A percentile compares a stretch with the other conserved stretches of the same genome.
These are phyloP conservation scores for Rotaria magnacalcarata DNA, from an alignment of 2,888 invertebrate genomes.

Conservation along the genomic window DNA sequence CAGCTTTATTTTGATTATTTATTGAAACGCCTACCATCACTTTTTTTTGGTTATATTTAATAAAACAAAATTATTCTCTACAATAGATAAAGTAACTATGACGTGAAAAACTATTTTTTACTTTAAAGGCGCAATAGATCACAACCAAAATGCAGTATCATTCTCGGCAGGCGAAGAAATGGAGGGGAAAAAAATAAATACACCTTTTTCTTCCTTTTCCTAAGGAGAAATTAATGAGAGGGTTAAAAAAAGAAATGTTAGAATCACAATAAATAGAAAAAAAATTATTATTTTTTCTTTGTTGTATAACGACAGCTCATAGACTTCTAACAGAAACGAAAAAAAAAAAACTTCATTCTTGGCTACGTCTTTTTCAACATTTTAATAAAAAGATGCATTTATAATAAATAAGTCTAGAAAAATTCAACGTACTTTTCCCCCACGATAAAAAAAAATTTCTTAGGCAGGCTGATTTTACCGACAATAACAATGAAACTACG, in stretches of 20 bases:
- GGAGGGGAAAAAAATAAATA: not conserved
- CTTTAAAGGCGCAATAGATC: not conserved
- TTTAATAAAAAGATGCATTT: not conserved
- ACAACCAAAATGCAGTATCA: not conserved
- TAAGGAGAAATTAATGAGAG: not conserved
- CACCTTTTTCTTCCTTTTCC: not conserved
- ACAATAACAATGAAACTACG: no score
- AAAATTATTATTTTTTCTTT: not conserved
- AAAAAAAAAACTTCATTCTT: not conserved
- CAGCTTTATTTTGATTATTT: not conserved
- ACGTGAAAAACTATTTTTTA: not conserved
- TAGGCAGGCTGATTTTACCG: no score
- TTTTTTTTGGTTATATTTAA: not conserved
- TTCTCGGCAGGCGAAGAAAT: not conserved
- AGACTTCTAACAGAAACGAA: not conserved
- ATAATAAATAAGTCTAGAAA: no score
- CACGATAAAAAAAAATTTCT: no score
- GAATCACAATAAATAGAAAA: not conserved
- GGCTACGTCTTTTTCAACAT: not conserved
- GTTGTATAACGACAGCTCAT: not conserved
- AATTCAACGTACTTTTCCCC: no score
- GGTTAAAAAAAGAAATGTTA: not conserved
- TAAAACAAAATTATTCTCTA: not conserved
- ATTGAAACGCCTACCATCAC: not conserved
- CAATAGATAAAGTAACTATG: not conserved